These are phyloP conservation scores for Gracilinanus agilis DNA, from an alignment of 2,113 vertebrate species.

Conservation along the genomic window DNA sequence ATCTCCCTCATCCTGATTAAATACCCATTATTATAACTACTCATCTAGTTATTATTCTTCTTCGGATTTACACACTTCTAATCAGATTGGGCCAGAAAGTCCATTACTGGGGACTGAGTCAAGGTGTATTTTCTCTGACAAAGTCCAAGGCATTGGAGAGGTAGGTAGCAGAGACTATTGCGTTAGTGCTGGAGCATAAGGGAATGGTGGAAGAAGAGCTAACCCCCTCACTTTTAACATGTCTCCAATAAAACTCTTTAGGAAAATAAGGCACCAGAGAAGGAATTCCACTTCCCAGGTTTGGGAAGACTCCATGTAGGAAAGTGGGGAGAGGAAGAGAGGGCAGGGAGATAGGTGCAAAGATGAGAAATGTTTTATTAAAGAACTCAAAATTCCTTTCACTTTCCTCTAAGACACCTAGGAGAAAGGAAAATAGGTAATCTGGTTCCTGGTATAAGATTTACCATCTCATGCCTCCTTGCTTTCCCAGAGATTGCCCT, in stretches of 20 bases:
- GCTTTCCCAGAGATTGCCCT: not conserved
- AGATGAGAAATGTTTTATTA: not conserved
- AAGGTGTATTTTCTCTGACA: constrained; percentile 41
- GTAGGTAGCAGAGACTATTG: not conserved
- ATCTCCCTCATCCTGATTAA: no score
- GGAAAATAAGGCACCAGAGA: constrained; percentile 65
- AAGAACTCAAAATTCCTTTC: not conserved
- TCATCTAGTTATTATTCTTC: no score
- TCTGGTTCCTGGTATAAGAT: not conserved
- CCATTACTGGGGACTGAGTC: constrained; percentile 12
- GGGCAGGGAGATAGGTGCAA: no score
- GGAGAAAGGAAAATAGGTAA: not conserved
- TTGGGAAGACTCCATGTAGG: not conserved
- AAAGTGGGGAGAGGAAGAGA: not conserved
- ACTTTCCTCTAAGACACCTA: not conserved
- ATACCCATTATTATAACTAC: no score
- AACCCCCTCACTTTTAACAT: constrained; percentile 58
- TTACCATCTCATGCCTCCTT: not conserved
- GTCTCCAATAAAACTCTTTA: constrained; percentile 62
- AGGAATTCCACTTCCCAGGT: constrained; percentile 24
- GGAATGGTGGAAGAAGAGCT: constrained; percentile 48
- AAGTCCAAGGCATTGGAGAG: constrained; percentile 50
- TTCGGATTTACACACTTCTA: no score
- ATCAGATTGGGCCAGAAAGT: not conserved
- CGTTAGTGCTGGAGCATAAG: constrained; percentile 46